Percentiles rank a stretch among this genome's conserved stretches.
phyloP scores from a whole-genome alignment of 2,113 vertebrate species.

The Gallinago paraguaiae region DNA sequence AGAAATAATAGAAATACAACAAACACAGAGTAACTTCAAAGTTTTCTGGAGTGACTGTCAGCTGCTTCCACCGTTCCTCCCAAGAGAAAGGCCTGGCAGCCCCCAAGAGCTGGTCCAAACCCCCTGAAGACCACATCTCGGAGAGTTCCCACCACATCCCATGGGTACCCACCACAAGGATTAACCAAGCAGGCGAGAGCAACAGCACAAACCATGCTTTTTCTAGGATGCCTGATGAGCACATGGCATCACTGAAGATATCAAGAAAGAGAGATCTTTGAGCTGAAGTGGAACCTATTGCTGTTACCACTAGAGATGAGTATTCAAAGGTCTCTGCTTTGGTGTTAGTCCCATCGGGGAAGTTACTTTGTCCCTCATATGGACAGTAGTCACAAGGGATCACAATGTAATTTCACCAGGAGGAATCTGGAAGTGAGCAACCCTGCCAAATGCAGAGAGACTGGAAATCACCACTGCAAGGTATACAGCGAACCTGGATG shows the following conservation, averaged over 20 bases:
- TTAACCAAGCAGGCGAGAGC: not conserved
- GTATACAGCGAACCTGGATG: not conserved
- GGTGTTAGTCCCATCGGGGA: not conserved
- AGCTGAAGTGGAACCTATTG: not conserved
- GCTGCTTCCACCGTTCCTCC: not conserved
- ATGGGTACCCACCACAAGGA: rapidly evolving
- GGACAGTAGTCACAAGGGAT: not conserved
- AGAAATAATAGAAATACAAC: not conserved
- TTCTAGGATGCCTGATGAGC: not conserved
- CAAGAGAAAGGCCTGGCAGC: not conserved
- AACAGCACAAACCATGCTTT: rapidly evolving
- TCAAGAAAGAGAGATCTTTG: not conserved
- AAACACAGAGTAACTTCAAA: not conserved
- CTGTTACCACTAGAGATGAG: not conserved
- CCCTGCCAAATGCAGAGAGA: not conserved
- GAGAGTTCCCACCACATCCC: not conserved
- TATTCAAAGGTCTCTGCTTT: too few relatives aligned
- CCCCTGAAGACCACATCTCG: not conserved
- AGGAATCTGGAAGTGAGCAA: not conserved
- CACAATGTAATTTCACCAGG: not conserved
- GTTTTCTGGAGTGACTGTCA: not conserved
- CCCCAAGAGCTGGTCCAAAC: not conserved
- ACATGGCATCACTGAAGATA: not conserved
- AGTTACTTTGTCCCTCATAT: not conserved
- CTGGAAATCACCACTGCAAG: not conserved